Evolutionary conservation across 2,888 invertebrate species (phyloP), one percentile per base, ranked within the genome.

Genomic region (Lordiphosa andalusiaca): DNA sequence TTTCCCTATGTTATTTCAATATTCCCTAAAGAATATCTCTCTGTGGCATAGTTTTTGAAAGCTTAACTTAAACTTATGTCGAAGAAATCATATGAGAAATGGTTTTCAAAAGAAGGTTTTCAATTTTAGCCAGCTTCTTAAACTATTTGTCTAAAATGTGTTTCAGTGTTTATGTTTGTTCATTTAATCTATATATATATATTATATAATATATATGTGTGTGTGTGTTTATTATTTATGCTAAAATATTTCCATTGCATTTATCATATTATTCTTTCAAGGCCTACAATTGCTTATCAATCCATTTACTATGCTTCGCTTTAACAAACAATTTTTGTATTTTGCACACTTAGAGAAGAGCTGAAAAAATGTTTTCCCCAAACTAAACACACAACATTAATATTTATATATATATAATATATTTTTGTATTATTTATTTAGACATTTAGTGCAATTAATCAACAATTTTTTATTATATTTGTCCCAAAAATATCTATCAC

Each of bases 201-300:
- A 30, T 37, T 54, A 47, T 57, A n/a, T n/a, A n/a, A n/a, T n/a
- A n/a, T n/a, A n/a, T n/a, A n/a, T n/a, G n/a, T n/a, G n/a, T n/a
- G n/a, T n/a, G n/a, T n/a, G n/a, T n/a, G n/a, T n/a, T n/a, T n/a
- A n/a, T n/a, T n/a, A n/a, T n/a, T n/a, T n/a, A 16, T 44, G 42
- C 67, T 50, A 13, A 50, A 67, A 42, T 53, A 46, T 40, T 44
- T 42, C 30, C 30, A 42, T 42, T 16, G 42, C 13, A 48, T 48
- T 36, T 46, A 44, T 53, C 6, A 25, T 54, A 23, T 50, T 23
- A 47, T 25, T 41, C 13, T 37, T 44, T 50, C 61, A 76, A 81
- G 81, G 71, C 85, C 69, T 74, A 67, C 66, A 81, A 76, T 74
- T 78, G 74, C 74, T 78, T 82, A 61, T 64, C 53, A 59, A 61